phyloP scores from a whole-genome alignment of 2,113 vertebrate genomes.

The Indicator indicator region DNA sequence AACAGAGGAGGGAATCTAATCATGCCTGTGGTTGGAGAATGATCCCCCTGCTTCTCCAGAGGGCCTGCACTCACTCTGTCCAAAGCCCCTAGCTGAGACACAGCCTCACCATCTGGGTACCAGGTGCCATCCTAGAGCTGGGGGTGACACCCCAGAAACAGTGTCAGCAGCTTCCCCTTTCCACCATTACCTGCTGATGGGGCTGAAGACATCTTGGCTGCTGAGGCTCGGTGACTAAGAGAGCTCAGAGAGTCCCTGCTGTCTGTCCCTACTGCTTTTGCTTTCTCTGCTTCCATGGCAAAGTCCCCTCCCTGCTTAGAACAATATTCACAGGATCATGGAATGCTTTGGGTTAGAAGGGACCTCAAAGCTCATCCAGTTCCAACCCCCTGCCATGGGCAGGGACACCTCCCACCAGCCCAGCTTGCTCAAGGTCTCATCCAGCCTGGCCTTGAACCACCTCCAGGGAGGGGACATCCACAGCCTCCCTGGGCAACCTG shows the following conservation, averaged over 20 bases:
- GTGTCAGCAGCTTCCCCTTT: neutral
- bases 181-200: neutral
- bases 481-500: too few species aligned
- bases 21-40: neutral
- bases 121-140: neutral
- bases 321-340: too few species aligned
- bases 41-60: neutral
- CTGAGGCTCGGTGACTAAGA: neutral
- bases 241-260: neutral
- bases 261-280: neutral
- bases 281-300: neutral
- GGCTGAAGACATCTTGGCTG: neutral
- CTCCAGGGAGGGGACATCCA: too few species aligned
- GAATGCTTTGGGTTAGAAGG: too few species aligned
- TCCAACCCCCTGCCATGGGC: too few species aligned
- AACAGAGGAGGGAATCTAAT: neutral
- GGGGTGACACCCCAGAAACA: neutral
- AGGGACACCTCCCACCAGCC: too few species aligned
- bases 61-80: accelerated
- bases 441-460: too few species aligned
- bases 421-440: too few species aligned
- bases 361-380: too few species aligned
- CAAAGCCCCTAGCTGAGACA: neutral
- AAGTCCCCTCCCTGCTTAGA: neutral
- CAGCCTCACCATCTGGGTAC: accelerated